These are phyloP conservation scores for Trinectes maculatus DNA, from an alignment of 2,113 vertebrate genomes.

Conservation along the genomic window DNA sequence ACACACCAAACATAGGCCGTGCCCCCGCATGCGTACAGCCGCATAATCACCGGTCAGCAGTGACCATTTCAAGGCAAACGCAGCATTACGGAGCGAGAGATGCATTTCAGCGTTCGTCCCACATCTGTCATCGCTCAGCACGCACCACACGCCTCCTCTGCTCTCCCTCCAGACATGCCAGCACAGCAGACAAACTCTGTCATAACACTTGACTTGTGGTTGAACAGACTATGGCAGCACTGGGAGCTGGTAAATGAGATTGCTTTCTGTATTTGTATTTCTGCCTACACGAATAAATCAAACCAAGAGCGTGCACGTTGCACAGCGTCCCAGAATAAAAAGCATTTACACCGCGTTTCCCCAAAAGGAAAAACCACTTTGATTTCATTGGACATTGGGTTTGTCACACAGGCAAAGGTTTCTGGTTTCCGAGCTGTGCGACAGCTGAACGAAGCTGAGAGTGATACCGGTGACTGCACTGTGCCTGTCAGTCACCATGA, in stretches of 20 bases:
- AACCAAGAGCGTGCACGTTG: constrained; percentile 5
- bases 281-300: constrained; percentile 66
- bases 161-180: constrained; percentile 60
- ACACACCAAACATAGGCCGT: constrained; percentile 55
- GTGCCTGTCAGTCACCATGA: constrained; percentile 87
- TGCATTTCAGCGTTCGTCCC: constrained; percentile 63
- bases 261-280: constrained; percentile 70
- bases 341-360: constrained; percentile 11
- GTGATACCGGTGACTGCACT: constrained; percentile 43
- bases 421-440: constrained; percentile 42
- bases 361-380: constrained; percentile 28
- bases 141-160: constrained; percentile 58
- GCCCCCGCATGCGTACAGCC: constrained; percentile 39
- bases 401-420: constrained; percentile 45
- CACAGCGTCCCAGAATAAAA: constrained; percentile 17
- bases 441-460: constrained; percentile 38
- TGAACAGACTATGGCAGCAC: constrained; percentile 64
- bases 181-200: constrained; percentile 66
- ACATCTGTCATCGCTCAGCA: constrained; percentile 78
- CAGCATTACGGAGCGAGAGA: constrained; percentile 49
- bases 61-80: constrained; percentile 44
- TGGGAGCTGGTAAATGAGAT: constrained; percentile 72
- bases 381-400: constrained; percentile 23
- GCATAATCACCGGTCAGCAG: constrained; percentile 63
- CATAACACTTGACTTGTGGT: constrained; percentile 74